Percentiles rank a stretch among this genome's conserved stretches.
These are phyloP conservation scores for Meteorus cinctellus DNA, from an alignment of 2,888 invertebrate genomes.

Conservation along the genomic window DNA sequence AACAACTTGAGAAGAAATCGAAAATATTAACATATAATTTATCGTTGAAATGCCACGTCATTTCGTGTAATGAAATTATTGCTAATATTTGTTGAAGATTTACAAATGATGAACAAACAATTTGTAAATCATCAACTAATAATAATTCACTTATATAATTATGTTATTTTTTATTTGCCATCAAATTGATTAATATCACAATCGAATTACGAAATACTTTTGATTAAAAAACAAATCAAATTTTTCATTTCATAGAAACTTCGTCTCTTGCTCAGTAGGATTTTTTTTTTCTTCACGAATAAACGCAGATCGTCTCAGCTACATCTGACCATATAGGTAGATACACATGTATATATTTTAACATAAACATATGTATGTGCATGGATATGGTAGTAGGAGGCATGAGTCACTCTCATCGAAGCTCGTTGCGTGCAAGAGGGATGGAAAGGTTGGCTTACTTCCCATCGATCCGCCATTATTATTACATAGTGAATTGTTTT, in stretches of 20 bases:
- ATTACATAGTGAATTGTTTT: neutral
- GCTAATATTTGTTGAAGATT: neutral
- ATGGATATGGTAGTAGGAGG: constrained; percentile 28
- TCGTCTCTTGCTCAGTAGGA: neutral
- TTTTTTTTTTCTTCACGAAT: neutral
- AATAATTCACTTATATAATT: too few species aligned
- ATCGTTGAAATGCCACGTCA: neutral
- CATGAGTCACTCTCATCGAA: constrained; percentile 35
- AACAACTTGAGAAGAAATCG: neutral
- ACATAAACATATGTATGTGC: neutral
- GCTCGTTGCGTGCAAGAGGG: constrained; percentile 8
- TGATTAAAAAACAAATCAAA: neutral
- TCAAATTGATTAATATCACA: too few species aligned
- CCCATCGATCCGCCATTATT: constrained; percentile 1
- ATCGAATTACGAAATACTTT: too few species aligned
- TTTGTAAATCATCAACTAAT: neutral
- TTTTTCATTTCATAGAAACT: neutral
- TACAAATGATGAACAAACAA: neutral
- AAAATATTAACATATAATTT: neutral
- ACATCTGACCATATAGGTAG: neutral
- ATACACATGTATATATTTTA: neutral
- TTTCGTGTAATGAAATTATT: neutral
- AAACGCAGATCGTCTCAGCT: neutral
- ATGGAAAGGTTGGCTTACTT: constrained; percentile 2
- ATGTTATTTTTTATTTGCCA: too few species aligned